Conservation (phyloP, 2,888 invertebrate species). For the Patella caerulea region DNA sequence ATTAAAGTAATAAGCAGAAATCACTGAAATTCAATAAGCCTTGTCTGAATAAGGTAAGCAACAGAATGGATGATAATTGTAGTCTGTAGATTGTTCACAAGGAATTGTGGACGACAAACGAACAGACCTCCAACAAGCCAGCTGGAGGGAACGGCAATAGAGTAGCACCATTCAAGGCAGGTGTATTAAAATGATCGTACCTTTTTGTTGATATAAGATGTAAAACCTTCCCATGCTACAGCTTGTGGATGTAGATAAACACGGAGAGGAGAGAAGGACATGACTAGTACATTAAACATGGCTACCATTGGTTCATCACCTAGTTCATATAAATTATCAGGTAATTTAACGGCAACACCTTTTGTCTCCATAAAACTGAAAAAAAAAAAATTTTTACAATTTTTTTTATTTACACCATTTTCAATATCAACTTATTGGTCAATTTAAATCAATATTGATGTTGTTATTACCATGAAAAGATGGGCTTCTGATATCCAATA, state of each 20-base stretch:
- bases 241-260: conserved; percentile 68
- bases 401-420: too few species aligned
- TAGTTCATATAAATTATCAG: conserved; percentile 54
- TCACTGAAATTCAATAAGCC: too few species aligned
- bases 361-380: not conserved
- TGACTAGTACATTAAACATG: conserved; percentile 65
- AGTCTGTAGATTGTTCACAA: not conserved
- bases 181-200: conserved; percentile 17
- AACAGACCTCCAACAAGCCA: not conserved
- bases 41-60: too few species aligned
- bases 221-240: conserved; percentile 46
- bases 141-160: not conserved
- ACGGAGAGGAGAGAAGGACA: conserved; percentile 67
- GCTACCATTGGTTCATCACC: conserved; percentile 63
- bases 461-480: too few species aligned
- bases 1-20: too few species aligned
- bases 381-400: not conserved
- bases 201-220: conserved; percentile 25
- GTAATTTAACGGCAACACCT: conserved; percentile 16
- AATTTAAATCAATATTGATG: too few species aligned
- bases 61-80: not conserved
- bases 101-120: not conserved
- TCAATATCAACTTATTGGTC: too few species aligned
- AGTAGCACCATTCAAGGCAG: not conserved
- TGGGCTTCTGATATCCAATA: too few species aligned